Conservation (phyloP, 2,113 vertebrate genomes). For the Nicator chloris region DNA sequence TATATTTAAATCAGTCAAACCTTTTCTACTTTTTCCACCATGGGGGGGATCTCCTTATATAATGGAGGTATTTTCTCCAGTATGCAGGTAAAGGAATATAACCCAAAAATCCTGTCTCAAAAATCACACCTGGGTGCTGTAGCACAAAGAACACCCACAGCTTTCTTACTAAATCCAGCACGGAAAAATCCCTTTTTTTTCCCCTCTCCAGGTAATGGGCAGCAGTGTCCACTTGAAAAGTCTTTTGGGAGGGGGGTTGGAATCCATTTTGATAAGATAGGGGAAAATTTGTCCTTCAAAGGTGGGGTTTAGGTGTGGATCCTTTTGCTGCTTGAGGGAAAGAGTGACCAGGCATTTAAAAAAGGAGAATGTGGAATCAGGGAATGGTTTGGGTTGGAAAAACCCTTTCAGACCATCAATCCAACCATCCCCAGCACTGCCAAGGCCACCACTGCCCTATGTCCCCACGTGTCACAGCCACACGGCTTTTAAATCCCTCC, state of each 20-base stretch:
- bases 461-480: background rate
- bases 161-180: background rate
- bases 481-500: fast-evolving
- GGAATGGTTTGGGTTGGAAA: background rate
- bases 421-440: background rate
- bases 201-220: no score
- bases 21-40: fast-evolving
- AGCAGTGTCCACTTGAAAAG: background rate
- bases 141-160: background rate
- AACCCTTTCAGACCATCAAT: fast-evolving
- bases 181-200: background rate
- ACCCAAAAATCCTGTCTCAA: background rate
- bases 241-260: fast-evolving
- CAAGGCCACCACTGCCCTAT: background rate
- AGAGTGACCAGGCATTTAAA: background rate
- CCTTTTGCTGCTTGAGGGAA: background rate
- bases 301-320: no score
- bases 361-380: background rate
- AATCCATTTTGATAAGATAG: fast-evolving
- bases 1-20: fast-evolving
- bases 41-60: fast-evolving
- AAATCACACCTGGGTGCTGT: fast-evolving
- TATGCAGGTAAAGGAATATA: background rate
- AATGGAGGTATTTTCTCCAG: background rate
- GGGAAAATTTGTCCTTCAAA: fast-evolving